phyloP scores from a whole-genome alignment of 2,113 vertebrate genomes.

The Saimiri boliviensis region DNA sequence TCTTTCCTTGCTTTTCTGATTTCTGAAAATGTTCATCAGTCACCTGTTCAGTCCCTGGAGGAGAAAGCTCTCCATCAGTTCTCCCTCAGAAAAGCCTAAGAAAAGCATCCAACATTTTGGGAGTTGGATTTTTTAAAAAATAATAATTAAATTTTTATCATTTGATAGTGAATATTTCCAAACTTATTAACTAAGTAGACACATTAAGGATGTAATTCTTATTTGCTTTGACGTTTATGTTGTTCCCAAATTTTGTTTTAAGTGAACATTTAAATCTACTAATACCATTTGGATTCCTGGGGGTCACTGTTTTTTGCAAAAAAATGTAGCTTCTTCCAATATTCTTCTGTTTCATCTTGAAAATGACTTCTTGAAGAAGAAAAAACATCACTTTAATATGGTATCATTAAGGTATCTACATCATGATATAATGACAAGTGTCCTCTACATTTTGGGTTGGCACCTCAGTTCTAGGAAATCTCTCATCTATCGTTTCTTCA shows the following conservation, averaged over 20 bases:
- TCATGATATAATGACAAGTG: neutral
- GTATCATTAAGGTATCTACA: neutral
- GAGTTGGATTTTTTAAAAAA: neutral
- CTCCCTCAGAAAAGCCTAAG: neutral
- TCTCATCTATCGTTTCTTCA: neutral
- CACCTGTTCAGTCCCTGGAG: neutral
- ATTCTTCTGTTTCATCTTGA: conserved; percentile 31
- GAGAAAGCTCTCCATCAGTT: neutral
- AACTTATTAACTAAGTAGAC: neutral
- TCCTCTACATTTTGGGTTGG: neutral
- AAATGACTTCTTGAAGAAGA: neutral
- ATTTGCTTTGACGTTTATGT: neutral
- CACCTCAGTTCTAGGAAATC: neutral
- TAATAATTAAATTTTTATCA: neutral
- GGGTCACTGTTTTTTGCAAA: neutral
- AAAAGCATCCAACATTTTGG: neutral
- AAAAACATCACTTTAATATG: neutral
- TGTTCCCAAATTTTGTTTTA: neutral
- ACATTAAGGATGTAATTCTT: neutral
- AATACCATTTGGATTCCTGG: neutral
- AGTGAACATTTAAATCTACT: neutral
- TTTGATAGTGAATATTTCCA: neutral
- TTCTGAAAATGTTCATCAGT: neutral
- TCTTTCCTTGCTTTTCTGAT: neutral
- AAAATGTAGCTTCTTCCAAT: neutral